phyloP scores from a whole-genome alignment of 2,888 invertebrate genomes.

The Coleophora flavipennella region DNA sequence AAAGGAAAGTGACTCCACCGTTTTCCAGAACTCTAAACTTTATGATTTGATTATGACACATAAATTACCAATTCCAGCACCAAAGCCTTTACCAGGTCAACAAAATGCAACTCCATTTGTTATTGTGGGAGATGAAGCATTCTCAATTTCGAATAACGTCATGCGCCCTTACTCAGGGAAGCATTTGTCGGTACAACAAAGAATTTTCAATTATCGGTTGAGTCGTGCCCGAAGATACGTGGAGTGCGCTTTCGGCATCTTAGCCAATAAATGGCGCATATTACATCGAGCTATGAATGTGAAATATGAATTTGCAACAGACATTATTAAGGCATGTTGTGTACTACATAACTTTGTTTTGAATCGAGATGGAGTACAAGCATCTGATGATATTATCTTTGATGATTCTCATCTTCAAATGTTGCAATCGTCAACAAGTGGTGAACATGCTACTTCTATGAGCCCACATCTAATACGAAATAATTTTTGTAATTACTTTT shows the following conservation, averaged over 20 bases:
- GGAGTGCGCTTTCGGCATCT: not conserved
- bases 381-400: not conserved
- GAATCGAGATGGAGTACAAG: not conserved
- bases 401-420: not conserved
- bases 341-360: not conserved
- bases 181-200: not conserved
- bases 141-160: no score
- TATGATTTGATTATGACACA: not conserved
- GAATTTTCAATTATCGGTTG: not conserved
- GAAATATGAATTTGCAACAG: not conserved
- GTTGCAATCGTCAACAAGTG: not conserved
- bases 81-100: not conserved
- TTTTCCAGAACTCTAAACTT: constrained; percentile 9
- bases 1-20: constrained; percentile 14
- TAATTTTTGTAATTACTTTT: not conserved
- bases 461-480: not conserved
- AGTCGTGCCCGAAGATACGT: not conserved
- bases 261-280: not conserved
- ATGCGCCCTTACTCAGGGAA: not conserved
- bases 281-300: not conserved
- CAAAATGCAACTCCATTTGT: not conserved
- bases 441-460: not conserved
- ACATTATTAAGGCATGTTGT: not conserved
- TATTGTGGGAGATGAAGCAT: no score
- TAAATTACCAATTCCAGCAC: not conserved